Evolutionary conservation across 2,888 invertebrate species (phyloP).

Genomic region (Argyresthia goedartella): DNA sequence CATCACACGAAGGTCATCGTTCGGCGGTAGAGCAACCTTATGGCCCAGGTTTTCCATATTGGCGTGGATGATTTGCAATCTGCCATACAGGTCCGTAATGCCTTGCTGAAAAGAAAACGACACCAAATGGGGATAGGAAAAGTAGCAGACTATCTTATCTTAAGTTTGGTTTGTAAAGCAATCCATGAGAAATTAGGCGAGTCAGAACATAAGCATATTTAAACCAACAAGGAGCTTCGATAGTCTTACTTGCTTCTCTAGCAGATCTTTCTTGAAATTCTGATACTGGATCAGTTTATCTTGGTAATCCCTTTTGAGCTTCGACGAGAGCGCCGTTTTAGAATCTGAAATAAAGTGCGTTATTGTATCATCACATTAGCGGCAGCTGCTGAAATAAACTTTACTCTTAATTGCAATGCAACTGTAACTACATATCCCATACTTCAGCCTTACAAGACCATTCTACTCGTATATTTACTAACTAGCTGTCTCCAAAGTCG

Average conservation of each 20-base stretch:
- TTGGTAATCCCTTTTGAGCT: constrained; percentile 37
- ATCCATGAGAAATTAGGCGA: no score
- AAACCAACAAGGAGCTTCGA: neutral
- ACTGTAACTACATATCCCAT: no score
- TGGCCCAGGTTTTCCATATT: constrained; percentile 20
- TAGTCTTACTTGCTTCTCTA: constrained; percentile 38
- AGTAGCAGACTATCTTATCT: no score
- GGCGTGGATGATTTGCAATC: constrained; percentile 32
- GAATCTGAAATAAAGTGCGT: neutral
- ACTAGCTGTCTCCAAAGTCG: no score
- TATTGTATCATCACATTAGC: no score
- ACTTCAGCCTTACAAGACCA: no score
- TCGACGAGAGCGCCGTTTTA: constrained; percentile 5
- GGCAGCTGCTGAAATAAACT: no score
- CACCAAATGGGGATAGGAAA: no score
- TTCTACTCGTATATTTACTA: no score
- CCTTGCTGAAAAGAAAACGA: constrained; percentile 26
- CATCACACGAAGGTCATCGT: constrained; percentile 45
- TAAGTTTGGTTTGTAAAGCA: no score
- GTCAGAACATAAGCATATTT: neutral
- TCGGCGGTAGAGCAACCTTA: constrained; percentile 25
- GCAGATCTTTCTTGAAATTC: constrained; percentile 41
- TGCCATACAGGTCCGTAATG: constrained; percentile 37
- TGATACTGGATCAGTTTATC: constrained; percentile 38
- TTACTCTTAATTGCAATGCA: no score